Evolutionary conservation across 2,888 invertebrate species (phyloP).

Genomic region (Onchidella celtica): DNA sequence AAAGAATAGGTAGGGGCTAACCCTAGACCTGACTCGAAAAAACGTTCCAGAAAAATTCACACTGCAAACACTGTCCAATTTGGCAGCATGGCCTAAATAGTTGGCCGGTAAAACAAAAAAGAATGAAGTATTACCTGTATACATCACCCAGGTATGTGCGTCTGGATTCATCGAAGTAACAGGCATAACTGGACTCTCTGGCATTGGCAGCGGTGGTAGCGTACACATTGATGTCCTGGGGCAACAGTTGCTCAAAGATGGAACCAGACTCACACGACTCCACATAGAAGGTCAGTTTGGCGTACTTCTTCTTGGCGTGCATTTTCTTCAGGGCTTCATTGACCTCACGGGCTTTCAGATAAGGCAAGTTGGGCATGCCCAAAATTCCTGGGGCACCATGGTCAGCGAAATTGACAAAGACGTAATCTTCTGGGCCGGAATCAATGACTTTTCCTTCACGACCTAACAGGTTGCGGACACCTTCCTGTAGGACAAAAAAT

Average conservation of each 20-base stretch:
- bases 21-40: no score
- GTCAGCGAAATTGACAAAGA: slow-evolving; percentile 85
- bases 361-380: slow-evolving; percentile 81
- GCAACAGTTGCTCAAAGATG: slow-evolving; percentile 83
- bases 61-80: no score
- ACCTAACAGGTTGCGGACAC: slow-evolving; percentile 33
- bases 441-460: slow-evolving; percentile 76
- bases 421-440: slow-evolving; percentile 83
- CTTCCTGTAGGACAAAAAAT: slow-evolving; percentile 7
- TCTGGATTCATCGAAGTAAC: slow-evolving; percentile 82
- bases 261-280: slow-evolving; percentile 86
- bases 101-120: no score
- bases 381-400: slow-evolving; percentile 84
- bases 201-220: slow-evolving; percentile 84
- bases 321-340: slow-evolving; percentile 79
- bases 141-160: slow-evolving; percentile 83
- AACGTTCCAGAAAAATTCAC: no score
- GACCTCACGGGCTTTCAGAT: slow-evolving; percentile 79
- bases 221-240: slow-evolving; percentile 82
- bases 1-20: no score
- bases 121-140: slow-evolving; percentile 73
- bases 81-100: background rate
- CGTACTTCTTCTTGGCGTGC: slow-evolving; percentile 80
- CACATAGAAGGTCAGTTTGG: slow-evolving; percentile 83
- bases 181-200: slow-evolving; percentile 84